These are phyloP conservation scores for Zygaena filipendulae DNA, from an alignment of 2,888 invertebrate genomes.

Conservation along the genomic window DNA sequence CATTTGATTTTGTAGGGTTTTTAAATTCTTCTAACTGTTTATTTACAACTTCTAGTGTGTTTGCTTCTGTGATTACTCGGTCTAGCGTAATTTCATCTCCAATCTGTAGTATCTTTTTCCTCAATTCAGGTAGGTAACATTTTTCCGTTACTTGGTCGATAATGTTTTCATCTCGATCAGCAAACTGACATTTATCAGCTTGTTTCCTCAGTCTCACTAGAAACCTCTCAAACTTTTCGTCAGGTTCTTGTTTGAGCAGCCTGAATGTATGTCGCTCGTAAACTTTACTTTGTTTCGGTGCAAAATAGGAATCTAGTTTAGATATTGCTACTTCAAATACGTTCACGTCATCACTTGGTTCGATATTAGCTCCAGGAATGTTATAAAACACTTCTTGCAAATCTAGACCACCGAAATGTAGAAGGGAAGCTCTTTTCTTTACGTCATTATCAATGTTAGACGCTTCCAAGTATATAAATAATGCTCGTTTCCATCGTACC, in stretches of 20 bases:
- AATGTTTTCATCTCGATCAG: slow-evolving; percentile 12
- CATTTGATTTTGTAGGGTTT: too few relatives aligned
- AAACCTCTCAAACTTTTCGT: slow-evolving; percentile 9
- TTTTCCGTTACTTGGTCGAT: slow-evolving; percentile 20
- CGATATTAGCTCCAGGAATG: slow-evolving; percentile 9
- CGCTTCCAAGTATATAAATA: slow-evolving; percentile 9
- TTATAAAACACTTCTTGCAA: slow-evolving; percentile 10
- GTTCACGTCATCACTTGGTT: slow-evolving; percentile 5
- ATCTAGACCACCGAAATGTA: slow-evolving; percentile 5
- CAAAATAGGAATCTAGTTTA: slow-evolving; percentile 11
- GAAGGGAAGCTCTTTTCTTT: slow-evolving; percentile 7
- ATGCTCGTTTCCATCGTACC: slow-evolving; percentile 12
- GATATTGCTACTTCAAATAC: slow-evolving; percentile 8
- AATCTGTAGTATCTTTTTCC: slow-evolving; percentile 14
- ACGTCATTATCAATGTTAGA: slow-evolving; percentile 1
- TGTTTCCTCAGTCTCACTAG: slow-evolving; percentile 5
- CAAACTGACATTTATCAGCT: slow-evolving; percentile 17
- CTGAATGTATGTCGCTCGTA: slow-evolving; percentile 7
- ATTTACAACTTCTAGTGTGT: slow-evolving; percentile 15
- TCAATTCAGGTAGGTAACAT: slow-evolving; percentile 10
- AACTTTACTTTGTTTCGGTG: slow-evolving; percentile 6
- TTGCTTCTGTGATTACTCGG: slow-evolving; percentile 13
- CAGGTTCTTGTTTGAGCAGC: slow-evolving; percentile 5
- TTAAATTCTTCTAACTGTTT: slow-evolving; percentile 12
- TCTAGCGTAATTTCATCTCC: slow-evolving; percentile 14